Conservation (phyloP, 1,140 invertebrate genomes). For the Pseudobourletiella spinata region DNA sequence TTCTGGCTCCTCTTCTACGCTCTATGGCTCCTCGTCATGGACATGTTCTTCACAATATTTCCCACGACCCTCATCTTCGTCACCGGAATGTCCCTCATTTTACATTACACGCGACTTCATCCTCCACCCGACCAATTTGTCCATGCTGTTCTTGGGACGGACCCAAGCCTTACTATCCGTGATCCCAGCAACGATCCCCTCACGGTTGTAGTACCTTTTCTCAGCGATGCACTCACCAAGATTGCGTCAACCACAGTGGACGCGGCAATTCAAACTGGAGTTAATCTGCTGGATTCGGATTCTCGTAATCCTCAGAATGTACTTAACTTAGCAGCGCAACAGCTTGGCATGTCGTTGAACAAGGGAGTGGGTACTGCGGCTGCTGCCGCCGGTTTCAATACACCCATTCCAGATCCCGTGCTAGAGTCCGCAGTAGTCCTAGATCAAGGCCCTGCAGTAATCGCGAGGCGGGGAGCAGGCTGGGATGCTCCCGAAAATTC, state of each 20-base stretch:
- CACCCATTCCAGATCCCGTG: not conserved
- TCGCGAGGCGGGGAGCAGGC: constrained; percentile 59
- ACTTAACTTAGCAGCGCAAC: not conserved
- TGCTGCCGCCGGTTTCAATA: not conserved
- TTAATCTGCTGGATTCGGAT: not conserved
- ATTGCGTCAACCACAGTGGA: not conserved
- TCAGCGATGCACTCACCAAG: not conserved
- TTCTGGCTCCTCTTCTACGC: not conserved
- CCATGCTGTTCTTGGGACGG: not conserved
- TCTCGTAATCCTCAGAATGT: not conserved
- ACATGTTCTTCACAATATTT: not conserved
- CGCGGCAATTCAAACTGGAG: not conserved
- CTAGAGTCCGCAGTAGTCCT: not conserved
- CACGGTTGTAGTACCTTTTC: not conserved
- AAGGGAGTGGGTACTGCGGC: not conserved
- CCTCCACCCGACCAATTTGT: not conserved
- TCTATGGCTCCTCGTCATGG: not conserved
- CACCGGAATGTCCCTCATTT: not conserved
- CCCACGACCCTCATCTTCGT: not conserved
- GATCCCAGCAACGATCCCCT: not conserved
- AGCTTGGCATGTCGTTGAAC: not conserved
- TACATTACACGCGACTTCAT: not conserved
- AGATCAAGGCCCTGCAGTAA: constrained; percentile 22
- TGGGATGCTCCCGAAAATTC: constrained; percentile 66
- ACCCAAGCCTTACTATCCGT: not conserved